These are phyloP conservation scores for Drosophila arawakana DNA, from an alignment of 1,140 invertebrate genomes.

Conservation along the genomic window DNA sequence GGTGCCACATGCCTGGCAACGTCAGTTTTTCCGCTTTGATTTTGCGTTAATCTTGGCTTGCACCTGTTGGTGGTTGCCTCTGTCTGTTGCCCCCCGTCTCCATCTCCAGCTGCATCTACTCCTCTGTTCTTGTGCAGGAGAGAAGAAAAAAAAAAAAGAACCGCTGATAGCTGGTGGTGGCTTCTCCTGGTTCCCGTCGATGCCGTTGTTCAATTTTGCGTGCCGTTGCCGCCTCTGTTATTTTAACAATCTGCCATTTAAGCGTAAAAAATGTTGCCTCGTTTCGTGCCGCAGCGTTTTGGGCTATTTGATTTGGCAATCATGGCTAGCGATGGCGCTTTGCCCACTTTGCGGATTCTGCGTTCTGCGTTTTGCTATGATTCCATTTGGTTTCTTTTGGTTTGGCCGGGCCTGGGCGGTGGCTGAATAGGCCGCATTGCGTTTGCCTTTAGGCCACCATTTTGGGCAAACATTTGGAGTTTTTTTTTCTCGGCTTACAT, in stretches of 20 bases:
- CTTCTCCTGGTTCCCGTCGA: constrained; percentile 61
- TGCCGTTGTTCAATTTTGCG: constrained; percentile 82
- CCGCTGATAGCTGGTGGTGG: constrained; percentile 22
- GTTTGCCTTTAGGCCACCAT: constrained; percentile 66
- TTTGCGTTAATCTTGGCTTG: constrained; percentile 79
- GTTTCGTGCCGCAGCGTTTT: constrained; percentile 81
- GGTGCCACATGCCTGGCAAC: constrained; percentile 40
- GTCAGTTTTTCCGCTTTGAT: constrained; percentile 76
- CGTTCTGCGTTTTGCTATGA: constrained; percentile 68
- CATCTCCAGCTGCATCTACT: constrained; percentile 7
- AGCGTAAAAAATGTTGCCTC: constrained; percentile 83
- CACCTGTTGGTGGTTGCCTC: constrained; percentile 63
- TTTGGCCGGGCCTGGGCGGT: constrained; percentile 45
- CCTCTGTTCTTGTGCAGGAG: not conserved
- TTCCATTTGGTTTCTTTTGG: constrained; percentile 47
- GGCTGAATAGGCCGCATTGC: constrained; percentile 65
- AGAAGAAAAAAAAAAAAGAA: not conserved
- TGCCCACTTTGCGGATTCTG: constrained; percentile 61
- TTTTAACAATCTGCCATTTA: constrained; percentile 83
- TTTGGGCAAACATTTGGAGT: constrained; percentile 61
- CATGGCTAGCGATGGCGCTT: constrained; percentile 66
- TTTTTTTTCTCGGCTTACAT: constrained; percentile 42
- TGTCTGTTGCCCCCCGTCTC: not conserved
- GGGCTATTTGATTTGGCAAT: constrained; percentile 82
- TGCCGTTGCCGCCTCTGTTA: constrained; percentile 82